Evolutionary conservation across 2,113 vertebrate genomes (phyloP).

Genomic region (Phylloscopus trochilus): DNA sequence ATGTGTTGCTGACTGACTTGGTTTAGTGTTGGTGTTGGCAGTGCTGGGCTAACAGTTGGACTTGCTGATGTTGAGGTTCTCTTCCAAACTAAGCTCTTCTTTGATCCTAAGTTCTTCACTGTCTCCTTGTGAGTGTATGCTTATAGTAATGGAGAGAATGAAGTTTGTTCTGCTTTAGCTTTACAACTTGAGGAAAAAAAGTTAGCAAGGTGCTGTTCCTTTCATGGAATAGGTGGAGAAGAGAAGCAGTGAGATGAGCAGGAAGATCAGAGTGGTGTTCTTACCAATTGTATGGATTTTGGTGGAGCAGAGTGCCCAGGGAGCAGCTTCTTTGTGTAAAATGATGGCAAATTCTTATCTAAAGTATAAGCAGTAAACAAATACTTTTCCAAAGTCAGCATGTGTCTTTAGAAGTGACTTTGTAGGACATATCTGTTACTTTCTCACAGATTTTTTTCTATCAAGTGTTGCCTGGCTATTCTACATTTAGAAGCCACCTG

Average conservation of each 20-base stretch:
- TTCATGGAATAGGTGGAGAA: not conserved
- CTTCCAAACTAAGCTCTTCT: not conserved
- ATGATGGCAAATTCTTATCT: not conserved
- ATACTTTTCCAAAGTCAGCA: not conserved
- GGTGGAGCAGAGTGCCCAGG: not conserved
- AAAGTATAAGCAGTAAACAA: not conserved
- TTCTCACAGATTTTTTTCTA: not conserved
- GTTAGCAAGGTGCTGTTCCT: not conserved
- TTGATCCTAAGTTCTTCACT: not conserved
- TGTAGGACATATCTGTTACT: not conserved
- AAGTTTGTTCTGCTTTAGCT: not conserved
- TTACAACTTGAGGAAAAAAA: not conserved
- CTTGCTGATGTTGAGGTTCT: not conserved
- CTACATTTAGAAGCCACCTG: not conserved
- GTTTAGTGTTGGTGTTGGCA: not conserved
- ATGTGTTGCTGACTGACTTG: accelerated
- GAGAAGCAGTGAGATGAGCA: not conserved
- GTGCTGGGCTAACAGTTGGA: not conserved
- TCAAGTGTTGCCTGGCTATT: not conserved
- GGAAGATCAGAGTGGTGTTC: not conserved
- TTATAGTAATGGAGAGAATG: accelerated
- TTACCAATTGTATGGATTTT: not conserved
- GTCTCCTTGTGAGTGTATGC: not conserved
- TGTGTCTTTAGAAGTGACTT: not conserved
- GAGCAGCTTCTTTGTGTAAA: not conserved